Conservation (phyloP, 1,140 invertebrate species). For the Drosophila sechellia region DNA sequence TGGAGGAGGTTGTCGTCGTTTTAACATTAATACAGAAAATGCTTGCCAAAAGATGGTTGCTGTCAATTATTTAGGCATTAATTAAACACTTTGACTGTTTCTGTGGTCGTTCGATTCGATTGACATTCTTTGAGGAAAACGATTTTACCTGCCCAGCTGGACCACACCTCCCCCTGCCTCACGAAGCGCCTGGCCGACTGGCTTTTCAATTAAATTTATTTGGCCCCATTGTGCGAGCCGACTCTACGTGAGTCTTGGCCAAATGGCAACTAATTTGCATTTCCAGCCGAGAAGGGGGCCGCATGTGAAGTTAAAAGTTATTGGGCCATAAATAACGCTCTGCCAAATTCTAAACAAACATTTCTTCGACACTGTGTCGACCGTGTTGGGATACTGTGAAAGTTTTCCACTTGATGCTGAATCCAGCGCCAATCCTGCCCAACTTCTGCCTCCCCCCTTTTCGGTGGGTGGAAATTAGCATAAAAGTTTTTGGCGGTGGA, state of each 20-base stretch:
- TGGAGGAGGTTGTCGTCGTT: background rate
- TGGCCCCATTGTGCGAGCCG: slow-evolving; percentile 34
- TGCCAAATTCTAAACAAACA: slow-evolving; percentile 80
- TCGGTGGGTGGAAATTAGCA: slow-evolving; percentile 71
- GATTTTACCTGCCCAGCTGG: slow-evolving; percentile 7
- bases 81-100: slow-evolving; percentile 59
- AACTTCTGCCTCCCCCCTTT: slow-evolving; percentile 2
- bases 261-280: slow-evolving; percentile 77
- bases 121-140: slow-evolving; percentile 40
- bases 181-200: background rate
- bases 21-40: slow-evolving; percentile 21
- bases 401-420: slow-evolving; percentile 74
- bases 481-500: slow-evolving; percentile 48
- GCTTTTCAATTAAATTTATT: slow-evolving; percentile 63
- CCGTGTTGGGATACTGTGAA: slow-evolving; percentile 57
- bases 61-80: slow-evolving; percentile 74
- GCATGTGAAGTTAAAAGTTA: slow-evolving; percentile 81
- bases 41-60: slow-evolving; percentile 31
- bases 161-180: background rate
- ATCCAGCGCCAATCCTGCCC: background rate
- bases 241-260: slow-evolving; percentile 46
- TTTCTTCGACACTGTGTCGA: slow-evolving; percentile 62
- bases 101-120: slow-evolving; percentile 42
- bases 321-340: slow-evolving; percentile 79
- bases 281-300: slow-evolving; percentile 36